phyloP scores from a whole-genome alignment of 2,888 invertebrate genomes.

The Enchytraeus crypticus region DNA sequence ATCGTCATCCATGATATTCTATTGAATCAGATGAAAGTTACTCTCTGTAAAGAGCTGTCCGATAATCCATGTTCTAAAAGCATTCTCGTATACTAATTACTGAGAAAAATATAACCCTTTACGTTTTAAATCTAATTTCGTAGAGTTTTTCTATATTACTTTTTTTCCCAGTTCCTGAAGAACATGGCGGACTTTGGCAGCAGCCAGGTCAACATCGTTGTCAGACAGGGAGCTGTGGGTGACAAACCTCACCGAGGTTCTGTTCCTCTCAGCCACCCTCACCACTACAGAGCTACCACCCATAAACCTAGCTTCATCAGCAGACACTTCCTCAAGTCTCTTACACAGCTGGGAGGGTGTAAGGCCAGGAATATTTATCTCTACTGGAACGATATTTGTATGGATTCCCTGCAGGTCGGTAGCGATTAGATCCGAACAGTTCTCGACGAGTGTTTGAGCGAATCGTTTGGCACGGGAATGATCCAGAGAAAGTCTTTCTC shows the following conservation, averaged over 20 bases:
- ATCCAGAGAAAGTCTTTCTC: slow-evolving; percentile 64
- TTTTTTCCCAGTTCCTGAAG: too few relatives aligned
- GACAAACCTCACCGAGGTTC: neutral
- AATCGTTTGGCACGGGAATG: slow-evolving; percentile 52
- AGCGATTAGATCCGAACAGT: slow-evolving; percentile 6
- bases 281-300: neutral
- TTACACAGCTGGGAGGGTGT: slow-evolving; percentile 13
- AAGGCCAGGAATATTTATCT: slow-evolving; percentile 14
- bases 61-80: too few relatives aligned
- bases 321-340: slow-evolving; percentile 16
- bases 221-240: neutral
- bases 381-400: slow-evolving; percentile 22
- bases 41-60: too few relatives aligned
- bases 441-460: slow-evolving; percentile 11
- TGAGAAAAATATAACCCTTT: too few relatives aligned
- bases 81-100: too few relatives aligned
- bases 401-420: slow-evolving; percentile 21
- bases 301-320: neutral
- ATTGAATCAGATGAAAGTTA: too few relatives aligned
- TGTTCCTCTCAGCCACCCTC: neutral
- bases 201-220: neutral
- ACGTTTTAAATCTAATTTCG: too few relatives aligned
- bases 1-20: too few relatives aligned
- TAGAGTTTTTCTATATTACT: too few relatives aligned
- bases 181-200: neutral